Evolutionary conservation across 2,797 vertebrate genomes (phyloP), one percentile per base, ranked within the genome.

Genomic region (Schizopygopsis pylzovi): DNA sequence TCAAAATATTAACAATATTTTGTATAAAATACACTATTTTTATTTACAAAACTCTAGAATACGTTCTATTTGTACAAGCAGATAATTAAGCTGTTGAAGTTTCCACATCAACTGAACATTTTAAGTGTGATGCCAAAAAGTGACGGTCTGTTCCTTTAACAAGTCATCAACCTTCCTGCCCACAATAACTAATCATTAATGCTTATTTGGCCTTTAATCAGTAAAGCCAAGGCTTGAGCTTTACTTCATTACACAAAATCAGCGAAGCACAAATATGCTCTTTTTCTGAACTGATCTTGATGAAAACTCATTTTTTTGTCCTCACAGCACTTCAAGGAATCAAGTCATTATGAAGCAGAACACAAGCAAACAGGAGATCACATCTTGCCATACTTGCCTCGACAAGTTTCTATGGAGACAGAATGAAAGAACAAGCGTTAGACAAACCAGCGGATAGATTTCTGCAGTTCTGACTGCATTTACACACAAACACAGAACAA

Each of bases 321-420:
- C 63, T 63, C 61, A 76, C 71, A 87, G 41, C 81, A 87, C 61
- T 45, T 39, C 56, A 77, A 45, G 65, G 45, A 56, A 68, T 76
- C 93, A 94, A 95, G 93, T 94, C 93, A 93, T 90, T 86, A 87
- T 87, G 91, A 93, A 84, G 79, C 91, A 93, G 88, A 89, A 90
- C 90, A 92, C 91, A 95, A 92, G 94, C 93, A 94, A 86, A 92
- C 88, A 86, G 91, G 22, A 85, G 84, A 90, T 22, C n/a, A 77
- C 73, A 90, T 90, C 90, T 91, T 94, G 90, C 91, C 91, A 98
- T 99, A 99, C 98, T 99, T 99, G 98, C 98, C 98, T 98, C 96
- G 95, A 98, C 95, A 96, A 97, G 96, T 98, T 98, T 99, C 98
- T 99, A 98, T 90, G 94, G 97, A 97, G 96, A 97, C 93, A 96